Evolutionary conservation across 2,888 invertebrate genomes (phyloP).

Genomic region (Osedax frankpressi): DNA sequence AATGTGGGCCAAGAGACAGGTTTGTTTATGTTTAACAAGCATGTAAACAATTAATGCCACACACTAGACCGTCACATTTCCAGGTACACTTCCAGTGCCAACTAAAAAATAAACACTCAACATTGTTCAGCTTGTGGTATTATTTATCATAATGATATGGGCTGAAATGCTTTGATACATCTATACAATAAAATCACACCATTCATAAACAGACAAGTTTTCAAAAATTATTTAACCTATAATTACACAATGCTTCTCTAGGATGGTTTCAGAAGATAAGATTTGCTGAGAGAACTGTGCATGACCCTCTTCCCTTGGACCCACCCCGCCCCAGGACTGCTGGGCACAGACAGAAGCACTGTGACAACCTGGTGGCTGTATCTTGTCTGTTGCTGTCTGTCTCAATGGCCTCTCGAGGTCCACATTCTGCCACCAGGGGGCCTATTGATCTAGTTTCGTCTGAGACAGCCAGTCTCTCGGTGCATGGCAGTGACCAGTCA

Average conservation of each 20-base stretch:
- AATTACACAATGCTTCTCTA: not conserved
- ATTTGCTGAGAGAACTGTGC: not conserved
- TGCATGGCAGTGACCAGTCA: slow-evolving; percentile 8
- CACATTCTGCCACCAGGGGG: not conserved
- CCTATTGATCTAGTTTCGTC: not conserved
- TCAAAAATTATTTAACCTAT: not conserved
- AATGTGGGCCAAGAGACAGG: not conserved
- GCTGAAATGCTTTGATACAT: not conserved
- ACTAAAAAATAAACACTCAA: not conserved
- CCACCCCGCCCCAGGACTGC: not conserved
- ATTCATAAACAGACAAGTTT: too few relatives aligned
- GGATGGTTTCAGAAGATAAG: not conserved
- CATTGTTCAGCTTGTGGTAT: not conserved
- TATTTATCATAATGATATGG: not conserved
- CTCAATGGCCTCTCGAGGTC: not conserved
- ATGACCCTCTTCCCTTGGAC: not conserved
- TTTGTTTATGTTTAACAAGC: slow-evolving; percentile 2
- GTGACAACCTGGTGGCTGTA: not conserved
- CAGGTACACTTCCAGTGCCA: not conserved
- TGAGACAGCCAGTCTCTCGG: not conserved
- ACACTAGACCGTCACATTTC: not conserved
- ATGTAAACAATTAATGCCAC: not conserved
- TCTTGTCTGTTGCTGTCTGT: not conserved
- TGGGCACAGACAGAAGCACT: not conserved
- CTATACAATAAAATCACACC: not conserved